A percentile compares a stretch with the other conserved stretches of the same genome.
These are phyloP conservation scores for Ptilodon capucinus DNA, from an alignment of 2,888 invertebrate species.

Conservation along the genomic window DNA sequence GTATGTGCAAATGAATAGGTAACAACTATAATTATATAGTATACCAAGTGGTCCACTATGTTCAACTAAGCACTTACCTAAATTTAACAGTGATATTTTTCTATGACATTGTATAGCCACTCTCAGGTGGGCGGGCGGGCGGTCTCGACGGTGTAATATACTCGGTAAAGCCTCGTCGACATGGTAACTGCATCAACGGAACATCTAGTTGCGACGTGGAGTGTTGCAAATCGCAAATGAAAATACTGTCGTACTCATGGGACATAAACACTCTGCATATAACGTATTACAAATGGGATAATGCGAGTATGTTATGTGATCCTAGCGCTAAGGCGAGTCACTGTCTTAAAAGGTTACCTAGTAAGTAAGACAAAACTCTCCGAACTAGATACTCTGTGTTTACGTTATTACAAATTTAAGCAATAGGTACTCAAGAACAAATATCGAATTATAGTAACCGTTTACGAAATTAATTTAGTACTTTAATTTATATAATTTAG, in stretches of 20 bases:
- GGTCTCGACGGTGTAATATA: conserved; percentile 36
- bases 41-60: conserved; percentile 8
- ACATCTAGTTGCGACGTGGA: conserved; percentile 13
- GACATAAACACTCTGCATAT: conserved; percentile 9
- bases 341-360: no score
- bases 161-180: conserved; percentile 29
- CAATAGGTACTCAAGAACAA: no score
- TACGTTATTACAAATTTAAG: no score
- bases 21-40: neutral
- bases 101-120: conserved; percentile 28
- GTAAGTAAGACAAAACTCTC: no score
- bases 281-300: conserved; percentile 6
- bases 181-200: conserved; percentile 39
- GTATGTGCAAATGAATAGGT: no score
- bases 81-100: conserved; percentile 28
- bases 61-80: conserved; percentile 6
- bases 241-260: conserved; percentile 17
- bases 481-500: no score
- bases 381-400: no score
- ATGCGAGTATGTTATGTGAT: no score
- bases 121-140: conserved; percentile 16
- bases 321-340: no score
- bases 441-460: no score
- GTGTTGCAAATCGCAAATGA: conserved; percentile 18
- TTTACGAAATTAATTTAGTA: no score